These are phyloP conservation scores for Marasmarcha lunaedactyla DNA, from an alignment of 2,888 invertebrate species.

Conservation along the genomic window DNA sequence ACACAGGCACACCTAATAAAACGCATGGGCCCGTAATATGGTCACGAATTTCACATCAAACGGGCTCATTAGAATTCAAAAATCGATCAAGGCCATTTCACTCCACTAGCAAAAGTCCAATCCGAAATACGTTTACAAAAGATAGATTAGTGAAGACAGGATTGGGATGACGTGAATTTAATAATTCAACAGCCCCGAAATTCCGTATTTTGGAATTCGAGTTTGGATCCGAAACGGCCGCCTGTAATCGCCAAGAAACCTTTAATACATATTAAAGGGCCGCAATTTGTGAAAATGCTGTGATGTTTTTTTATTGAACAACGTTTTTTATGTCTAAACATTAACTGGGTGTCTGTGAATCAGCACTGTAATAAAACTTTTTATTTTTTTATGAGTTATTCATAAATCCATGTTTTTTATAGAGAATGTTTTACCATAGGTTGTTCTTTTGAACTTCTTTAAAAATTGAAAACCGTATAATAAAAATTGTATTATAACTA, in stretches of 20 bases:
- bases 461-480: too few relatives aligned
- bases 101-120: slow-evolving; percentile 2
- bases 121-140: slow-evolving; percentile 4
- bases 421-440: too few relatives aligned
- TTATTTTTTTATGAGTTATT: too few relatives aligned
- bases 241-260: background rate
- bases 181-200: slow-evolving; percentile 3
- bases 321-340: background rate
- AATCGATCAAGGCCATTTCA: too few relatives aligned
- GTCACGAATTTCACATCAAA: too few relatives aligned
- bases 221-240: background rate
- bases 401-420: too few relatives aligned
- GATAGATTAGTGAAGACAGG: slow-evolving; percentile 4
- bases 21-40: too few relatives aligned
- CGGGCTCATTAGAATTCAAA: too few relatives aligned
- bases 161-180: slow-evolving; percentile 1
- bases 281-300: background rate
- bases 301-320: background rate
- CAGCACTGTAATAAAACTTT: too few relatives aligned
- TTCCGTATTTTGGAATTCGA: slow-evolving; percentile 1
- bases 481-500: too few relatives aligned
- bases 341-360: background rate
- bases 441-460: too few relatives aligned
- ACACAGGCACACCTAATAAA: too few relatives aligned
- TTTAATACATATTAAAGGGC: slow-evolving; percentile 6